These are phyloP conservation scores for Apamea monoglypha DNA, from an alignment of 2,888 invertebrate genomes.

Conservation along the genomic window DNA sequence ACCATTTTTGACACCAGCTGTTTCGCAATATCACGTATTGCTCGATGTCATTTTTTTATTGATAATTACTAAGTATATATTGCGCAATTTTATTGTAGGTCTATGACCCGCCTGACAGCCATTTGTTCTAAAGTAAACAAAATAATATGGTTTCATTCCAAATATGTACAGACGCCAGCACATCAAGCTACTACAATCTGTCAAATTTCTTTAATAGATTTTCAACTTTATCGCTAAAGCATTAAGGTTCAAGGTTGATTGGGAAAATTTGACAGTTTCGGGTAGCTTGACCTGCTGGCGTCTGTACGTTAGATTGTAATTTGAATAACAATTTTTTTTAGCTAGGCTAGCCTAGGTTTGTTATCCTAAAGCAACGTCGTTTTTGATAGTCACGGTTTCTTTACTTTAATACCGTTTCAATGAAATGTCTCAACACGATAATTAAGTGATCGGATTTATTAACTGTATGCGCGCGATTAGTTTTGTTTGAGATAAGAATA, in stretches of 20 bases:
- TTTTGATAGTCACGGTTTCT: not conserved
- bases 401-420: not conserved
- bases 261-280: too few species aligned
- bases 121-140: not conserved
- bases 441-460: not conserved
- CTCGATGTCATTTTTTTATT: too few species aligned
- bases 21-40: not conserved
- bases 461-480: not conserved
- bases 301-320: not conserved
- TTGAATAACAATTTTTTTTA: not conserved
- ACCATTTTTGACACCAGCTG: too few species aligned
- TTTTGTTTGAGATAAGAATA: not conserved
- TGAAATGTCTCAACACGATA: not conserved
- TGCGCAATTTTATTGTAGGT: not conserved
- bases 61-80: not conserved
- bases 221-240: too few species aligned
- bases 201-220: too few species aligned
- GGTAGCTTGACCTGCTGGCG: too few species aligned
- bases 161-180: too few species aligned
- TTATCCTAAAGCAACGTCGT: not conserved
- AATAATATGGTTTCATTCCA: not conserved
- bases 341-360: not conserved
- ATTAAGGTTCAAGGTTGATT: too few species aligned
- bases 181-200: too few species aligned
- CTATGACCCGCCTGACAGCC: not conserved